These are phyloP conservation scores for Orthosia gothica DNA, from an alignment of 2,888 invertebrate species.

Conservation along the genomic window DNA sequence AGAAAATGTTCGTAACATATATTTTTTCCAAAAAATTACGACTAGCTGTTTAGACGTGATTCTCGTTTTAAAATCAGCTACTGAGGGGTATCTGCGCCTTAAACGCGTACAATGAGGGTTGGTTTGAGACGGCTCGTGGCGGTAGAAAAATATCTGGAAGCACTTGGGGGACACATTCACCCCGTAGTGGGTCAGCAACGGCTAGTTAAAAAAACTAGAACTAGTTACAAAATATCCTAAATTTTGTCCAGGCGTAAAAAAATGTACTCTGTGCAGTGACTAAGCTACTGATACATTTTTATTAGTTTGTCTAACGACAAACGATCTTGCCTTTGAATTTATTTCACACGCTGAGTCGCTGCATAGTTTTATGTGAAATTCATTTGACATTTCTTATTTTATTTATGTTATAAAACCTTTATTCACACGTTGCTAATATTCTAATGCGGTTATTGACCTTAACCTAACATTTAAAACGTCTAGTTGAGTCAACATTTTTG, in stretches of 20 bases:
- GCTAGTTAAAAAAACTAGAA: no score
- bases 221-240: background rate
- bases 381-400: conserved; percentile 32
- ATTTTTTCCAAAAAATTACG: no score
- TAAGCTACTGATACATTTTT: conserved; percentile 31
- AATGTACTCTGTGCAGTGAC: conserved; percentile 35
- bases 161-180: no score
- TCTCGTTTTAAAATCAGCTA: no score
- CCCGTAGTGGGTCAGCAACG: no score
- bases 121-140: no score
- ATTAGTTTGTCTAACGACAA: conserved; percentile 34
- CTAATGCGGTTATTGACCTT: conserved; percentile 26
- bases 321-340: conserved; percentile 45
- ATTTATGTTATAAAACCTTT: conserved; percentile 12
- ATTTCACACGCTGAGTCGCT: conserved; percentile 12
- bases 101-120: no score
- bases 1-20: no score
- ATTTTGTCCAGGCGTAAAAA: background rate
- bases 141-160: no score
- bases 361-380: conserved; percentile 33
- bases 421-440: conserved; percentile 10
- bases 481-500: background rate
- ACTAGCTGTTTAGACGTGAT: no score
- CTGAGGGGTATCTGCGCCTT: no score
- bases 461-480: conserved; percentile 9